Evolutionary conservation across 2,113 vertebrate genomes (phyloP), one percentile per base, ranked within the genome.

Genomic region (Xerus inauris): DNA sequence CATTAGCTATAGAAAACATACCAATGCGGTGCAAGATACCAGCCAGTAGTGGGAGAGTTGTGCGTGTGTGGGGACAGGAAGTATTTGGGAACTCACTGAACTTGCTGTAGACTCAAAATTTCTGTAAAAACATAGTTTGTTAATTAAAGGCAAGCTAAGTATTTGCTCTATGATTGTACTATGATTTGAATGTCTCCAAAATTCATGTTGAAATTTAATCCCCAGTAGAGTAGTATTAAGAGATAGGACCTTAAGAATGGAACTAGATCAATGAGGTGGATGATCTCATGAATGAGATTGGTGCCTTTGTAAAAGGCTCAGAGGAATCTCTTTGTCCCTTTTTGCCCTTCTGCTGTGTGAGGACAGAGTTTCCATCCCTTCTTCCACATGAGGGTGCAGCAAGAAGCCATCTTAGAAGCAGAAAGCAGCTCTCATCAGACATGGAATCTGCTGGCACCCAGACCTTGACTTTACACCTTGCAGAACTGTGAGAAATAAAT

Each of bases 11-110:
- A 62, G 8, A 28, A 24, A 62, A 62, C 59, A 62, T 62, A 62
- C 20, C 67, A 6, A 13, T 59, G n/a, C 17, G 3, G 6, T 14
- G 30, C 54, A 57, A 5, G 40, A 42, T 8, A n/a, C 19, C 67
- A 47, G 11, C 19, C 67, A 47, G 11, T 30, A 12, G 42, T 64
- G 57, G 42, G 28, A 17, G 32, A 20, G 14, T n/a, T 1, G 3
- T 24, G 42, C 22, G 8, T 28, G 30, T n/a, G 49, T 47, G 65
- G 20, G 9, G 0, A 14, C 6, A 7, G 4, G 0, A 54, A 22
- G 42, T 59, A 26, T 62, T 9, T 30, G 40, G 26, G 51, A 38
- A 59, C 51, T 82, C 26, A 17, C 38, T 45, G 35, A 54, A 6
- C 26, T 57, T 16, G 22, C 32, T 47, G 35, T 13, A 57, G n/a